Conservation (phyloP, 1,140 invertebrate genomes). For the Saccostrea cuccullata region DNA sequence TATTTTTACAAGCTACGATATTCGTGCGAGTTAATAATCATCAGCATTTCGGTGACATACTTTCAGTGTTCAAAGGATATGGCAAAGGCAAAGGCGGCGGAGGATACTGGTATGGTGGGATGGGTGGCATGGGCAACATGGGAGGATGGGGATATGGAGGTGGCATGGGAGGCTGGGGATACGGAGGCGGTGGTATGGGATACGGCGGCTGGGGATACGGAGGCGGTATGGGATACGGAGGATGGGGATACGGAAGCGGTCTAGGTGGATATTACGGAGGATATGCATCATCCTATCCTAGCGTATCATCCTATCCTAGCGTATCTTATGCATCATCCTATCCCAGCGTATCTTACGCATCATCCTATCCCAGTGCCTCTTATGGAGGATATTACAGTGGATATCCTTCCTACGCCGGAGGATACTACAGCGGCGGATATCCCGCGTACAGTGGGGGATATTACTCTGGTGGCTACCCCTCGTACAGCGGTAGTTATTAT, state of each 20-base stretch:
- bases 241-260: not conserved
- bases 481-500: not conserved
- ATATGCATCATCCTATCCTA: not conserved
- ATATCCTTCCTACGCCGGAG: not conserved
- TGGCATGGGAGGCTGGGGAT: not conserved
- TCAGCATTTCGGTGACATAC: not conserved
- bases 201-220: not conserved
- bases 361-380: not conserved
- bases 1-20: not conserved
- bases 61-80: constrained; percentile 6
- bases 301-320: too few species aligned
- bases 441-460: not conserved
- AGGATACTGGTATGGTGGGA: not conserved
- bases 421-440: not conserved
- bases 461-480: not conserved
- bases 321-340: too few species aligned
- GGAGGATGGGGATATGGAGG: not conserved
- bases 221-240: not conserved
- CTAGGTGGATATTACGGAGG: not conserved
- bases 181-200: not conserved
- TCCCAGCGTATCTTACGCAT: too few species aligned
- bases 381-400: constrained; percentile 22
- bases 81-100: not conserved
- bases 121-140: not conserved
- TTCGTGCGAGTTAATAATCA: not conserved